Conservation (phyloP, 2,888 invertebrate species). For the Clitarchus hookeri region DNA sequence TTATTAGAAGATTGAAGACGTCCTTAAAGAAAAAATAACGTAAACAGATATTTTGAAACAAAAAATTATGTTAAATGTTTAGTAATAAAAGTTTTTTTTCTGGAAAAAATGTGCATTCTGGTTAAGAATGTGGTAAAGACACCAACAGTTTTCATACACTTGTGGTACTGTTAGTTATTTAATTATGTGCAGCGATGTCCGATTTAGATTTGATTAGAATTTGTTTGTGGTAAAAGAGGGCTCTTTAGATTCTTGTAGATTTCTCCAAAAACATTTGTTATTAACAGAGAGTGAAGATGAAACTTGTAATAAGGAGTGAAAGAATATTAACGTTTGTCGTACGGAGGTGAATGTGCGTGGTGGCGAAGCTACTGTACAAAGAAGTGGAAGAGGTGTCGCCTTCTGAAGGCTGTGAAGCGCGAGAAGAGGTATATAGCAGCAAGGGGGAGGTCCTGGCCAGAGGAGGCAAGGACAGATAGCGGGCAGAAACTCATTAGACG, state of each 20-base stretch:
- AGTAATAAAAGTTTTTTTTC: neutral
- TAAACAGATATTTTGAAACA: neutral
- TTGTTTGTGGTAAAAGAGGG: neutral
- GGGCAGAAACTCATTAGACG: conserved; percentile 1
- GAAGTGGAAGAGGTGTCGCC: neutral
- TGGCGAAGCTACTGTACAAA: neutral
- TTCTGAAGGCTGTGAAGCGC: neutral
- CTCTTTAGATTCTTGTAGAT: neutral
- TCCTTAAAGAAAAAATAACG: neutral
- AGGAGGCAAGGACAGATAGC: neutral
- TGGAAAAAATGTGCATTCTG: neutral
- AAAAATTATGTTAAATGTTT: neutral
- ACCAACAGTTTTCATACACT: neutral
- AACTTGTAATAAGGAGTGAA: neutral
- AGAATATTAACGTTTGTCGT: neutral
- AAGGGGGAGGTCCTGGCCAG: neutral
- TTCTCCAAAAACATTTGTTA: neutral
- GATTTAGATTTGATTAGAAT: neutral
- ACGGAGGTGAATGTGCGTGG: neutral
- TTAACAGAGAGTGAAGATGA: neutral
- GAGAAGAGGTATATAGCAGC: neutral
- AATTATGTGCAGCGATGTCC: neutral
- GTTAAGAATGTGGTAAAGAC: neutral
- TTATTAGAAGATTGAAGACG: neutral
- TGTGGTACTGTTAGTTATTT: neutral